Evolutionary conservation across 92 coral and sea anemone genomes (phyloP).

Genomic region (Epizoanthus ramosus): DNA sequence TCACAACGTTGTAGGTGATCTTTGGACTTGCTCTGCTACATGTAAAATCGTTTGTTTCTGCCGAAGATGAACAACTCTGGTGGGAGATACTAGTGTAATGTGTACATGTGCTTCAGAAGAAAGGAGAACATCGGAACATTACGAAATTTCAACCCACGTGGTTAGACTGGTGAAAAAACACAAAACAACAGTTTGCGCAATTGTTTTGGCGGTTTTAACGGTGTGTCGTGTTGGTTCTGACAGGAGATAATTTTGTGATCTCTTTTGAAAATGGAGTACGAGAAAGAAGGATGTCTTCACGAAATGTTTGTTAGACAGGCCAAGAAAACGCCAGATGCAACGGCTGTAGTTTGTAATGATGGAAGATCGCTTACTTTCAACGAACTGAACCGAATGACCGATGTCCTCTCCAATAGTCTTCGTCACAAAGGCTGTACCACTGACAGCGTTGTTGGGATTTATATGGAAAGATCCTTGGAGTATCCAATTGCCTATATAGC

Average conservation of each 20-base stretch:
- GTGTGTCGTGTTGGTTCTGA: not conserved
- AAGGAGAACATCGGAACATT: no score
- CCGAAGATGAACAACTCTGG: no score
- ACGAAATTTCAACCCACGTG: not conserved
- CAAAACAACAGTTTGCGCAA: constrained; percentile 3
- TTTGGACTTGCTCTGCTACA: no score
- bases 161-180: not conserved
- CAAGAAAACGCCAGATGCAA: constrained; percentile 62
- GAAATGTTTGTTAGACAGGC: constrained; percentile 80
- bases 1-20: no score
- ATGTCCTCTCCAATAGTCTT: constrained; percentile 68
- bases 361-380: constrained; percentile 72
- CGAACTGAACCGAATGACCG: constrained; percentile 71
- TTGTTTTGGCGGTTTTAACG: not conserved
- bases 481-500: constrained; percentile 80
- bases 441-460: constrained; percentile 79
- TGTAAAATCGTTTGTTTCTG: no score
- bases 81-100: no score
- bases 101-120: no score
- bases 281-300: constrained; percentile 78
- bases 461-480: constrained; percentile 75
- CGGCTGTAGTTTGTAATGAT: constrained; percentile 80
- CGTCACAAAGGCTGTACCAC: constrained; percentile 76
- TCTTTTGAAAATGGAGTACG: constrained; percentile 70
- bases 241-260: not conserved